Conservation (phyloP, 2,113 vertebrate species). For the Malaclemys terrapin region DNA sequence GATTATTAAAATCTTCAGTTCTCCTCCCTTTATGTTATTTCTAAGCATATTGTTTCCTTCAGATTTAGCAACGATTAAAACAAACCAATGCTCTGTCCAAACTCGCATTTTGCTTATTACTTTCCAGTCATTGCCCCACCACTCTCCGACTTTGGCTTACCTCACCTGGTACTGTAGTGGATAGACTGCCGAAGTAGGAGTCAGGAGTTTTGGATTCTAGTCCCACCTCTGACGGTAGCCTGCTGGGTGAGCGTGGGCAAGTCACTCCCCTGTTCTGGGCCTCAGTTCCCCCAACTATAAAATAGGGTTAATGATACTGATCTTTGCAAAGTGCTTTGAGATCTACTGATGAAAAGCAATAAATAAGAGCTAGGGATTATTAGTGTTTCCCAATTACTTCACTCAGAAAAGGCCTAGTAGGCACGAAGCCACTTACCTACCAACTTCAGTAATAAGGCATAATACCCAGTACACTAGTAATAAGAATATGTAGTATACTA, state of each 20-base stretch:
- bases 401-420: too few species aligned
- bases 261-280: background rate
- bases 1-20: background rate
- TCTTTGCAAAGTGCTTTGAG: too few species aligned
- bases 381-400: too few species aligned
- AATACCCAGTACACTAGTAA: too few species aligned
- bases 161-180: too few species aligned
- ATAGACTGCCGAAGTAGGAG: background rate
- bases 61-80: conserved; percentile 42
- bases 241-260: background rate
- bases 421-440: too few species aligned
- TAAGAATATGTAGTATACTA: too few species aligned
- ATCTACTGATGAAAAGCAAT: too few species aligned
- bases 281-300: too few species aligned
- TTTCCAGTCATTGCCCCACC: conserved; percentile 60
- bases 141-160: background rate
- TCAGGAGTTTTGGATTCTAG: background rate
- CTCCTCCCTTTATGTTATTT: conserved; percentile 28
- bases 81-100: conserved; percentile 52
- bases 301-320: too few species aligned
- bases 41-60: background rate
- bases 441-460: too few species aligned
- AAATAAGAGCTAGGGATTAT: too few species aligned
- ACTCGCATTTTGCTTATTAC: conserved; percentile 48
- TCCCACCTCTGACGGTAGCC: background rate